These are phyloP conservation scores for Scaptomyza flava DNA, from an alignment of 2,888 invertebrate genomes.

Conservation along the genomic window DNA sequence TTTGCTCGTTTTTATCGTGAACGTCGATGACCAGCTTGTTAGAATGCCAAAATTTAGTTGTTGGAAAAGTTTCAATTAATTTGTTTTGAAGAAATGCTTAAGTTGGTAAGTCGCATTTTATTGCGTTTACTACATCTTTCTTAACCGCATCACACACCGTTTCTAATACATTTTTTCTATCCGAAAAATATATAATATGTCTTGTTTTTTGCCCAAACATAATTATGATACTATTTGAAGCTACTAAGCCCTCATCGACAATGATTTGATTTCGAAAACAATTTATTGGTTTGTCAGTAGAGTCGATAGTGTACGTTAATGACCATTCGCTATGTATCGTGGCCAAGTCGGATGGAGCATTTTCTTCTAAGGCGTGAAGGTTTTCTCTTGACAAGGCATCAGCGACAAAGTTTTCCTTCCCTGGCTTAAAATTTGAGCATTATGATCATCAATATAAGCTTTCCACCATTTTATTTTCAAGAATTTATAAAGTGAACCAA, in stretches of 20 bases:
- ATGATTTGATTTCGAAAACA: neutral
- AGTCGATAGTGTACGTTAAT: neutral
- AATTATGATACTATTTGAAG: neutral
- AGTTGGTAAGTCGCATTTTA: constrained; percentile 6
- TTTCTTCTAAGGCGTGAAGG: neutral
- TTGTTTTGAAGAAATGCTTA: constrained; percentile 7
- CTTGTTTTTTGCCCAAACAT: neutral
- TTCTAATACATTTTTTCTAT: too few species aligned
- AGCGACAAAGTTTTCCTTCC: too few species aligned
- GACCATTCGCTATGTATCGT: neutral
- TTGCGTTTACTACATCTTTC: constrained; percentile 12
- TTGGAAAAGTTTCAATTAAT: constrained; percentile 4
- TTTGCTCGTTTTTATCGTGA: too few species aligned
- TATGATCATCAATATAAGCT: neutral
- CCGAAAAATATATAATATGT: too few species aligned
- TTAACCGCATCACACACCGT: constrained; percentile 1
- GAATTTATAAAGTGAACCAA: too few species aligned
- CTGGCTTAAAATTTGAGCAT: neutral
- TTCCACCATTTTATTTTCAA: neutral
- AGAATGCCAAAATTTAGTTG: neutral
- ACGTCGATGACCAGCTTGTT: too few species aligned
- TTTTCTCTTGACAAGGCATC: too few species aligned
- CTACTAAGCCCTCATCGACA: neutral
- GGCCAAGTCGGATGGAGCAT: neutral
- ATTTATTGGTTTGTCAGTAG: neutral